Conservation (phyloP, 2,888 invertebrate genomes). For the Automeris io region DNA sequence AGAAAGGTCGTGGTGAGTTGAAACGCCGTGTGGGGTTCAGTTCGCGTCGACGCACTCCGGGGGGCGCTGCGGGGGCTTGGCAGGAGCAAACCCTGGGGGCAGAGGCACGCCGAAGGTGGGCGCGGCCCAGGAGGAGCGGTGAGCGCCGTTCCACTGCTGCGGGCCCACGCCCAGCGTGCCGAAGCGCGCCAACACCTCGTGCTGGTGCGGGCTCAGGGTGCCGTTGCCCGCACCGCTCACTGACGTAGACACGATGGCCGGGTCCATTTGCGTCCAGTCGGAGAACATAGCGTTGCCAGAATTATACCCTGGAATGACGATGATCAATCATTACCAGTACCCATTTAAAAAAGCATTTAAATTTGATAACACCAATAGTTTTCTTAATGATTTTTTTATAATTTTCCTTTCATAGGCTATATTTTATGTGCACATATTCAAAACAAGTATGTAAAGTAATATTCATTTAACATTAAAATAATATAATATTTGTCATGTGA, state of each 20-base stretch:
- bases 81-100: slow-evolving; percentile 68
- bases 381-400: too few relatives aligned
- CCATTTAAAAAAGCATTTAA: neutral
- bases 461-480: too few relatives aligned
- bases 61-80: slow-evolving; percentile 52
- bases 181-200: slow-evolving; percentile 62
- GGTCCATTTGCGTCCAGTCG: slow-evolving; percentile 95
- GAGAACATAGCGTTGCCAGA: slow-evolving; percentile 70
- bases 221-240: slow-evolving; percentile 57
- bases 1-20: slow-evolving; percentile 35
- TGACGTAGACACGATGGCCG: slow-evolving; percentile 90
- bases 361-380: neutral
- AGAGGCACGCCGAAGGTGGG: slow-evolving; percentile 38
- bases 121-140: slow-evolving; percentile 14
- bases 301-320: slow-evolving; percentile 42
- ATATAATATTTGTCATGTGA: too few relatives aligned
- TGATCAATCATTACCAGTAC: neutral
- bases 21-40: slow-evolving; percentile 31
- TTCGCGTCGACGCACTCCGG: slow-evolving; percentile 75
- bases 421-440: too few relatives aligned
- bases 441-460: too few relatives aligned
- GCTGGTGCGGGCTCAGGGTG: slow-evolving; percentile 39
- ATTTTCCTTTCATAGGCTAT: too few relatives aligned
- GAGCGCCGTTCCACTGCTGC: slow-evolving; percentile 11
- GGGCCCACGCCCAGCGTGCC: slow-evolving; percentile 40